A percentile compares a stretch with the other conserved stretches of the same genome.
These are phyloP conservation scores for Tetraodon nigroviridis DNA, from an alignment of 2,113 vertebrate genomes.

Conservation along the genomic window DNA sequence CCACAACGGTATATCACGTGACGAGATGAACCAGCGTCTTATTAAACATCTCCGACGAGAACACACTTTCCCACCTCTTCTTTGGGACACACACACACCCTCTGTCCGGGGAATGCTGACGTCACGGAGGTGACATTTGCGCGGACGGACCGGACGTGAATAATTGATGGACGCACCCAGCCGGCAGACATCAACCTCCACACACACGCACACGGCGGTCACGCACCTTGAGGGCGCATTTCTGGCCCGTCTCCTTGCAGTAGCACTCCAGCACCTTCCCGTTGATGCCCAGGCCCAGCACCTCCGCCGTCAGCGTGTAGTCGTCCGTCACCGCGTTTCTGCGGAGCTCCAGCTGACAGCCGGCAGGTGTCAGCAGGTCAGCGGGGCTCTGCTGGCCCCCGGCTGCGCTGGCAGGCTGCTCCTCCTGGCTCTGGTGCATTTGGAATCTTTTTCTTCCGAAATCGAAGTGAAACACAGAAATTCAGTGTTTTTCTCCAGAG, in stretches of 20 bases:
- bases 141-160: background rate
- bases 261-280: conserved; percentile 67
- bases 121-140: too few relatives aligned
- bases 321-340: conserved; percentile 61
- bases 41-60: background rate
- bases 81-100: too few relatives aligned
- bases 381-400: conserved; percentile 23
- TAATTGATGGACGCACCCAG: conserved; percentile 22
- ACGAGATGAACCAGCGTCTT: background rate
- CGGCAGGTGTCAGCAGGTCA: conserved; percentile 34
- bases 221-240: conserved; percentile 67
- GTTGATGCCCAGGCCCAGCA: conserved; percentile 64
- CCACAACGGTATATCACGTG: too few relatives aligned
- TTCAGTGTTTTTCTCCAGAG: conserved; percentile 2
- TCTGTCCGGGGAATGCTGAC: background rate
- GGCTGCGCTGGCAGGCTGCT: conserved; percentile 15
- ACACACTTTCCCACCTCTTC: too few relatives aligned
- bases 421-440: conserved; percentile 48
- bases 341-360: conserved; percentile 43
- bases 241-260: conserved; percentile 60
- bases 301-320: conserved; percentile 60
- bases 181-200: too few relatives aligned
- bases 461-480: conserved; percentile 6
- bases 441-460: background rate
- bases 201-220: conserved; percentile 5